Evolutionary conservation across 2,113 vertebrate genomes (phyloP), one percentile per base, ranked within the genome.

Genomic region (Myrmecophaga tridactyla): DNA sequence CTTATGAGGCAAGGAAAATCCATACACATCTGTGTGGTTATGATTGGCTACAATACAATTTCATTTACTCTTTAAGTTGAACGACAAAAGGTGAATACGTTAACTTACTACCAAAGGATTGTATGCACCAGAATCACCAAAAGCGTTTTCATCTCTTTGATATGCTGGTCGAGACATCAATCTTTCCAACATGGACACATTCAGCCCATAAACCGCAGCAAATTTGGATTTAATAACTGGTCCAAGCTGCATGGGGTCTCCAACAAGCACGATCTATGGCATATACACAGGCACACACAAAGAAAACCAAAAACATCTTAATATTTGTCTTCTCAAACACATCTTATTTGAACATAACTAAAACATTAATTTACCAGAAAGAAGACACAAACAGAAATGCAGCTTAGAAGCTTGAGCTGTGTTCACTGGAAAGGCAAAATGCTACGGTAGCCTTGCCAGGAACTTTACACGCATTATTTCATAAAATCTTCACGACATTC

Each of bases 161-260:
- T 99, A 99, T 0, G 99, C 93, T 0, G 98, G 95, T 51, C 95
- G 98, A 86, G 97, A 94, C 98, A 99, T 99, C 84, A 99, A 97
- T 93, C 99, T 98, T 97, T 99, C 99, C 94, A 99, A 87, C 77
- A 99, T 92, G 53, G 99, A 99, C 13, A 98, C 4, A 13, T 97
- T 98, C 72, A 99, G 98, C 69, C 99, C 99, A 97, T 99, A 99
- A 51, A 84, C 85, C 41, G 85, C 8, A 0, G 99, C 99, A 67
- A 98, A 89, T 90, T 95, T 98, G 67, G 99, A 99, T 98, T 99
- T 99, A 94, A 99, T 98, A 34, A 99, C 41, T 10, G 99, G 99
- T 17, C 99, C 99, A 97, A 99, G 97, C 89, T 99, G 99, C 96
- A 98, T 98, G n/a, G 99, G 99, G 96, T 99, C 99, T 94, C 99